Conservation (phyloP, 2,888 invertebrate species). For the Eretmocerus hayati region DNA sequence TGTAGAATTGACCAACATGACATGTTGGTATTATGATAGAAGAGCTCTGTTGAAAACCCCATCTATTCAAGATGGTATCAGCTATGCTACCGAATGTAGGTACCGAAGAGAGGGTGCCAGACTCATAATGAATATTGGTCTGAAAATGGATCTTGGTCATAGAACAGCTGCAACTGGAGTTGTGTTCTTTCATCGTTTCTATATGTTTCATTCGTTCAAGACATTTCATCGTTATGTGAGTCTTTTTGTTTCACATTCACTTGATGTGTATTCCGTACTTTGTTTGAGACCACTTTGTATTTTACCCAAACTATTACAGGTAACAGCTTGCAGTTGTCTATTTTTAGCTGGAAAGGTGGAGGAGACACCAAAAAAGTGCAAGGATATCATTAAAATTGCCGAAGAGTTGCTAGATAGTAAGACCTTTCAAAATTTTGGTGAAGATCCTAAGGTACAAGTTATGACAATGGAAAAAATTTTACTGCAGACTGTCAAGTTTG, state of each 20-base stretch:
- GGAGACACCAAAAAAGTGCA: constrained; percentile 98
- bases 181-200: constrained; percentile 97
- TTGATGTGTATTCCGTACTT: too few species aligned
- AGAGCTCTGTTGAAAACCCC: constrained; percentile 81
- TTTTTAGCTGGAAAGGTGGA: constrained; percentile 99
- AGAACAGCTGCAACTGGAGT: constrained; percentile 97
- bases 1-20: constrained; percentile 54
- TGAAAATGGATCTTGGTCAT: constrained; percentile 84
- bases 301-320: constrained; percentile 42
- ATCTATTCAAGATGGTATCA: constrained; percentile 81
- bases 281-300: neutral
- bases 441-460: constrained; percentile 81
- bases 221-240: constrained; percentile 88
- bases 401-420: constrained; percentile 71
- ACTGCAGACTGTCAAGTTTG: constrained; percentile 97
- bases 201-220: constrained; percentile 96
- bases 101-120: constrained; percentile 93
- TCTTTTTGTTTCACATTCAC: constrained; percentile 25
- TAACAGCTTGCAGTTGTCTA: constrained; percentile 93
- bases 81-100: constrained; percentile 77
- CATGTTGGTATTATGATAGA: constrained; percentile 96
- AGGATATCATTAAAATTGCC: constrained; percentile 91
- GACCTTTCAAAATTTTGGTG: constrained; percentile 85
- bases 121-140: constrained; percentile 91
- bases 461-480: constrained; percentile 95